Conservation (phyloP, 2,888 invertebrate species). For the Silvanus unidentatus region DNA sequence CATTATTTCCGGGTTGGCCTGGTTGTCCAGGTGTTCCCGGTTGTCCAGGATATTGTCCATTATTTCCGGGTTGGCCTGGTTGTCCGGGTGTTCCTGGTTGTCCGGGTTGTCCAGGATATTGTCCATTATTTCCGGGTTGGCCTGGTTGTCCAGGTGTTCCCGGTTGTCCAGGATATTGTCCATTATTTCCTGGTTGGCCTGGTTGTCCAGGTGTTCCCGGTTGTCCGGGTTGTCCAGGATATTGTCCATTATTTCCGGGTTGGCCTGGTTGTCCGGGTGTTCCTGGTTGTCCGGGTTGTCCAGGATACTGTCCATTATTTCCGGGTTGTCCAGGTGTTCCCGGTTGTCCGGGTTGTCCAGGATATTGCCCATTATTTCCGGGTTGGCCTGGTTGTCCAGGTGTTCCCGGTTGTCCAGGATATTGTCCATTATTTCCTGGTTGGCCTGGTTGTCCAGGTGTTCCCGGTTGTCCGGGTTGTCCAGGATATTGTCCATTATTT, state of each 20-base stretch:
- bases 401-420: no score
- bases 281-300: constrained; percentile 7
- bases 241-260: constrained; percentile 10
- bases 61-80: constrained; percentile 12
- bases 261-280: constrained; percentile 5
- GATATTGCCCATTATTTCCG: no score
- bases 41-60: constrained; percentile 9
- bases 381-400: no score
- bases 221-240: constrained; percentile 12
- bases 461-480: no score
- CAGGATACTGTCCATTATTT: constrained; percentile 12
- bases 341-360: no score
- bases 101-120: constrained; percentile 10
- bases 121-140: constrained; percentile 15
- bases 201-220: constrained; percentile 10
- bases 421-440: no score
- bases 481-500: no score
- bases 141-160: constrained; percentile 11
- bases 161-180: constrained; percentile 12
- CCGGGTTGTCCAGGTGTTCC: constrained; percentile 11
- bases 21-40: constrained; percentile 12
- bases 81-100: constrained; percentile 11
- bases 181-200: constrained; percentile 10
- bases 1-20: constrained; percentile 7
- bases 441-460: no score